A percentile compares a stretch with the other conserved stretches of the same genome.
phyloP scores from a whole-genome alignment of 1,140 invertebrate genomes.

The Drosophila nebulosa region DNA sequence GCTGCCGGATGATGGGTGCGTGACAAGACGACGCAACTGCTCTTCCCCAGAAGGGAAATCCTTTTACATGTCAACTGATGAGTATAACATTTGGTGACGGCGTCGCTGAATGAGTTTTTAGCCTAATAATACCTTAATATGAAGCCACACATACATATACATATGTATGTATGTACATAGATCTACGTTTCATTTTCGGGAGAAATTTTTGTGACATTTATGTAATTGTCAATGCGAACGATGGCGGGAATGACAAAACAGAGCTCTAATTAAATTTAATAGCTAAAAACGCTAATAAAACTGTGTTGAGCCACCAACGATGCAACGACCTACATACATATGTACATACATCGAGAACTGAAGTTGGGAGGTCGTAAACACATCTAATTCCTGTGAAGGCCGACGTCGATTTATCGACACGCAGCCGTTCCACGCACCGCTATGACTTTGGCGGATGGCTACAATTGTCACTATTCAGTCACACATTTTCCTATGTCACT shows the following conservation, averaged over 20 bases:
- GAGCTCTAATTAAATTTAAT: slow-evolving; percentile 80
- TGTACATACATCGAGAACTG: neutral
- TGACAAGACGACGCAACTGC: slow-evolving; percentile 23
- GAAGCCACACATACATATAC: slow-evolving; percentile 27
- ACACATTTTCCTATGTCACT: slow-evolving; percentile 30
- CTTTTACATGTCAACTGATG: slow-evolving; percentile 69
- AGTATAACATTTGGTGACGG: slow-evolving; percentile 41
- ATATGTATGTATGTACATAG: slow-evolving; percentile 9
- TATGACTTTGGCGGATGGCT: slow-evolving; percentile 51
- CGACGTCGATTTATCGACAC: slow-evolving; percentile 41
- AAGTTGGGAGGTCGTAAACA: slow-evolving; percentile 55
- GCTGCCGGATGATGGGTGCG: slow-evolving; percentile 29
- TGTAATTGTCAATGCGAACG: slow-evolving; percentile 44
- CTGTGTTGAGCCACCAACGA: slow-evolving; percentile 60
- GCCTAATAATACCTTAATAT: slow-evolving; percentile 36
- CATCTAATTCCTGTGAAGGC: slow-evolving; percentile 75
- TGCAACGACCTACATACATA: slow-evolving; percentile 16
- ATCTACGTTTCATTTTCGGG: slow-evolving; percentile 24
- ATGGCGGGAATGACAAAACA: slow-evolving; percentile 49
- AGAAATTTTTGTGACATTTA: slow-evolving; percentile 74
- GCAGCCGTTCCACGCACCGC: slow-evolving; percentile 30
- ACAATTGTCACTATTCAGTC: slow-evolving; percentile 76
- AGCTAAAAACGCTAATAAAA: slow-evolving; percentile 63
- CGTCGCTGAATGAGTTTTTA: slow-evolving; percentile 28
- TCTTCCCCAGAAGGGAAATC: slow-evolving; percentile 57